Percentiles rank a stretch among this genome's conserved stretches.
Conservation (phyloP, 2,888 invertebrate species). For the Mechanitis messenoides region DNA sequence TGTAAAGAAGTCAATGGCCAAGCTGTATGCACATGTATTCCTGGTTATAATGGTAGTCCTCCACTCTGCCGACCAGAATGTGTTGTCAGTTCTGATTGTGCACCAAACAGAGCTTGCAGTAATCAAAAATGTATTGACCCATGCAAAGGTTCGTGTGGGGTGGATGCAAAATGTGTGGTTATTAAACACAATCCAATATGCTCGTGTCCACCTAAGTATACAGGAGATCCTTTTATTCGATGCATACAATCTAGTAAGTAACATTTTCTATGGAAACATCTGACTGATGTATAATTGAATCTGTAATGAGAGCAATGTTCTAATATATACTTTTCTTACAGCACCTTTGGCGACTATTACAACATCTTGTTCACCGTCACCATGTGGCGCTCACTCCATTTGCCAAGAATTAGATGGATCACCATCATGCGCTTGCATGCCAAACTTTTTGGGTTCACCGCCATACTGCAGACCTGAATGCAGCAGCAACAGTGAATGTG, state of each 20-base stretch:
- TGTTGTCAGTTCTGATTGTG: slow-evolving; percentile 84
- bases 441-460: slow-evolving; percentile 82
- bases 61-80: slow-evolving; percentile 88
- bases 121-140: slow-evolving; percentile 86
- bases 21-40: slow-evolving; percentile 84
- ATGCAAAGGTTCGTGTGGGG: slow-evolving; percentile 84
- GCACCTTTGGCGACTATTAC: slow-evolving; percentile 70
- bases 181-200: slow-evolving; percentile 87
- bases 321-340: slow-evolving; percentile 34
- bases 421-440: slow-evolving; percentile 82
- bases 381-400: slow-evolving; percentile 80
- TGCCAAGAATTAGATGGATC: slow-evolving; percentile 75
- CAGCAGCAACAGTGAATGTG: slow-evolving; percentile 82
- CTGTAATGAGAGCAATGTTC: neutral
- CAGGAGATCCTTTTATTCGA: slow-evolving; percentile 86
- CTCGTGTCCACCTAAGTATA: slow-evolving; percentile 80
- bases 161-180: slow-evolving; percentile 82
- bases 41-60: slow-evolving; percentile 82
- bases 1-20: slow-evolving; percentile 80
- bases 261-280: slow-evolving; percentile 7
- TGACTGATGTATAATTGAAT: neutral
- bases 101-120: slow-evolving; percentile 82
- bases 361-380: slow-evolving; percentile 82
- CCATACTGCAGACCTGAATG: slow-evolving; percentile 87
- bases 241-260: slow-evolving; percentile 73